Conservation (phyloP, 2,888 invertebrate genomes). For the Unio delphinus region DNA sequence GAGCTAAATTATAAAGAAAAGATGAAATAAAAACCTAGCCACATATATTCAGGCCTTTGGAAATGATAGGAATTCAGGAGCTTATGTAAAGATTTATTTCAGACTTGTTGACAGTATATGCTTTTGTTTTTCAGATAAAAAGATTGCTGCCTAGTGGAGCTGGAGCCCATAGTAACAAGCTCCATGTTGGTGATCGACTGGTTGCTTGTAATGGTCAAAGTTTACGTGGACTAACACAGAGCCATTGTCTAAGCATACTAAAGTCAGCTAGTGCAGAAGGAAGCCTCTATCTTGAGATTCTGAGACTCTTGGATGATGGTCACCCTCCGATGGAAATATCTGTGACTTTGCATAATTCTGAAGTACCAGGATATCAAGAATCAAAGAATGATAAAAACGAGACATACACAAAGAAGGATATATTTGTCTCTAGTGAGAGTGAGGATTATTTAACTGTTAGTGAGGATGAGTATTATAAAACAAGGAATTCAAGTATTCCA, state of each 20-base stretch:
- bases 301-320: constrained; percentile 47
- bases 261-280: constrained; percentile 87
- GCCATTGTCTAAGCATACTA: constrained; percentile 87
- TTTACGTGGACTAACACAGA: constrained; percentile 88
- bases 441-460: constrained; percentile 40
- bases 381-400: not conserved
- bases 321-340: constrained; percentile 43
- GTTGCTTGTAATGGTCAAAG: constrained; percentile 86
- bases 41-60: too few species aligned
- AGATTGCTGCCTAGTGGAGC: constrained; percentile 59
- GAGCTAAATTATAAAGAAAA: too few species aligned
- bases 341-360: constrained; percentile 27
- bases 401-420: constrained; percentile 12
- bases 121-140: constrained; percentile 56
- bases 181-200: constrained; percentile 89
- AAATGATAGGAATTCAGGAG: too few species aligned
- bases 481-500: constrained; percentile 27
- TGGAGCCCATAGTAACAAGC: constrained; percentile 81
- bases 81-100: not conserved
- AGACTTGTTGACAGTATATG: not conserved
- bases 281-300: constrained; percentile 76
- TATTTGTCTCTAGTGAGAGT: constrained; percentile 37
- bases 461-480: constrained; percentile 34
- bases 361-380: constrained; percentile 4
- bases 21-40: too few species aligned